Conservation (phyloP, 2,888 invertebrate species). For the Cosmopolites sordidus region DNA sequence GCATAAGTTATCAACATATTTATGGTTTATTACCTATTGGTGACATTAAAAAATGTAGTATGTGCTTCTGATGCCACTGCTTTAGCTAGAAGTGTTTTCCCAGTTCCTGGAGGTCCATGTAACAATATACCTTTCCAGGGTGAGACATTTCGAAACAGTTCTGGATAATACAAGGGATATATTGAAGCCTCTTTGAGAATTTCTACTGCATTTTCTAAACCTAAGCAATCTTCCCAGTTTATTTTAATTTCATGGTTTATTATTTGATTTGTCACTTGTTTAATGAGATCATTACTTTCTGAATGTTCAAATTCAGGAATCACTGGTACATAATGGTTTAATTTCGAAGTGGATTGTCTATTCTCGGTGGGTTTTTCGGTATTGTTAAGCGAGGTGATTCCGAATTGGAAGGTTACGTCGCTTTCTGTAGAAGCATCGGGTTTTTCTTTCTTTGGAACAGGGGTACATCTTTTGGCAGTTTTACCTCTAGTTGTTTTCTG, state of each 20-base stretch:
- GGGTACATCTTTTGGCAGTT: slow-evolving; percentile 7
- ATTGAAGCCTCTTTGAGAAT: slow-evolving; percentile 82
- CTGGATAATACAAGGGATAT: slow-evolving; percentile 71
- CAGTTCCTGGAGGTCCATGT: slow-evolving; percentile 71
- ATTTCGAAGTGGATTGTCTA: not conserved
- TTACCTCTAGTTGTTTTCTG: slow-evolving; percentile 5
- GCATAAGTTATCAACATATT: not conserved
- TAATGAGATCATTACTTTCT: slow-evolving; percentile 62
- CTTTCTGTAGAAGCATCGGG: slow-evolving; percentile 28
- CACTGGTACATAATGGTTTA: not conserved
- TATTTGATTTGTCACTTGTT: slow-evolving; percentile 58
- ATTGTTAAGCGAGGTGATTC: slow-evolving; percentile 32
- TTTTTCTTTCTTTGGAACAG: slow-evolving; percentile 6
- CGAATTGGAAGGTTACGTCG: slow-evolving; percentile 34
- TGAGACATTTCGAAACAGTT: slow-evolving; percentile 61
- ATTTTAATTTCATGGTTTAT: slow-evolving; percentile 63
- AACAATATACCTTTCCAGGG: slow-evolving; percentile 73
- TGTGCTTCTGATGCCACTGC: slow-evolving; percentile 78
- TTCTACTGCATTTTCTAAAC: slow-evolving; percentile 68
- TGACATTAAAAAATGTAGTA: slow-evolving; percentile 84
- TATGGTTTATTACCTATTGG: slow-evolving; percentile 51
- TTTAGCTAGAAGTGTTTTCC: slow-evolving; percentile 86
- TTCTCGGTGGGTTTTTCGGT: not conserved
- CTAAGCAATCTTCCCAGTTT: slow-evolving; percentile 78
- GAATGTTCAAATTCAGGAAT: slow-evolving; percentile 39